A percentile compares a stretch with the other conserved stretches of the same genome.
Evolutionary conservation across 2,113 vertebrate species (phyloP).

Genomic region (Dromiciops gliroides): DNA sequence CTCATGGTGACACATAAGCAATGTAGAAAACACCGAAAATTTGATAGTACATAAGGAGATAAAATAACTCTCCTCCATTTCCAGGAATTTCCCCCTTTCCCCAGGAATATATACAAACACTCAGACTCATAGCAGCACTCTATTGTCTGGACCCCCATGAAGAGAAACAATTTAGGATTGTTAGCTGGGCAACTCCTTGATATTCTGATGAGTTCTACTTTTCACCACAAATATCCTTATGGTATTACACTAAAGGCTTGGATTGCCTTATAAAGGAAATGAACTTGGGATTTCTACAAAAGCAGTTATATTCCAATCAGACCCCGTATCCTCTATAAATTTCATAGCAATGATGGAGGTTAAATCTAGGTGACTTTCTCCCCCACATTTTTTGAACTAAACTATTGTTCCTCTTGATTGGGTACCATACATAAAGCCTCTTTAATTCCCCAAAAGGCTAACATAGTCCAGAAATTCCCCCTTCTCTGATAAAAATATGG

Average conservation of each 20-base stretch:
- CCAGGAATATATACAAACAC: neutral
- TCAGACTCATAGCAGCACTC: neutral
- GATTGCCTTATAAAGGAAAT: neutral
- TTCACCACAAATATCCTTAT: neutral
- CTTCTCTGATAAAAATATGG: neutral
- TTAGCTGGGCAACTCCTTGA: neutral
- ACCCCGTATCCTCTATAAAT: neutral
- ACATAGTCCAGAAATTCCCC: neutral
- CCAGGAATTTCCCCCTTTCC: neutral
- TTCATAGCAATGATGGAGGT: neutral
- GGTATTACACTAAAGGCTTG: neutral
- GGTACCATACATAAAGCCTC: neutral
- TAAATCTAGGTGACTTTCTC: neutral
- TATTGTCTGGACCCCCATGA: neutral
- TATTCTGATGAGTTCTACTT: neutral
- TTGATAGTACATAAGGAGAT: neutral
- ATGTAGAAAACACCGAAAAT: neutral
- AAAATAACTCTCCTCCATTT: neutral
- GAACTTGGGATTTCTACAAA: neutral
- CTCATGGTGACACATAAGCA: neutral
- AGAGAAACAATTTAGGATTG: neutral
- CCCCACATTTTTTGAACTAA: neutral
- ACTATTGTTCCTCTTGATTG: neutral
- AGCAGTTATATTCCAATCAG: neutral
- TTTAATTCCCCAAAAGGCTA: neutral